Evolutionary conservation across 2,888 invertebrate species (phyloP).

Genomic region (Hipparchia sbordonii): DNA sequence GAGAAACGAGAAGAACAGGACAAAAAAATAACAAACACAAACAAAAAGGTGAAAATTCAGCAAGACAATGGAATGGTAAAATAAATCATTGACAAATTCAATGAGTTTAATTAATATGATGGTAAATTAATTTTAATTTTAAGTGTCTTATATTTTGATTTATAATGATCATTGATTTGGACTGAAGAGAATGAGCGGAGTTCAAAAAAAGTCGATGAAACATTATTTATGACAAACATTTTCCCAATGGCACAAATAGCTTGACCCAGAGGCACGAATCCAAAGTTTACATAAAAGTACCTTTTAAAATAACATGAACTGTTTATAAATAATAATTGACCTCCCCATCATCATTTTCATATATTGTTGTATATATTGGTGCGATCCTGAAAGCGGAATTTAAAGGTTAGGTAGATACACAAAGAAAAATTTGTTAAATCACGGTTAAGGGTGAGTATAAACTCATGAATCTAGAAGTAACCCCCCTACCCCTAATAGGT

Average conservation of each 20-base stretch:
- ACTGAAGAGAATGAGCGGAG: not conserved
- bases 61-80: not conserved
- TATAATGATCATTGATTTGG: not conserved
- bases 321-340: conserved; percentile 40
- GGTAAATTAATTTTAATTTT: too few species aligned
- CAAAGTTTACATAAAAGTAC: conserved; percentile 38
- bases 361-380: conserved; percentile 60
- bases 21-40: not conserved
- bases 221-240: conserved; percentile 16
- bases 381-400: conserved; percentile 58
- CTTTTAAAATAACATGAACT: conserved; percentile 39
- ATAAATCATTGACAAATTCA: not conserved
- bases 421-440: not conserved
- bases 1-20: not conserved
- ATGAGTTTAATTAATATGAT: not conserved
- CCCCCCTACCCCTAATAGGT: too few species aligned
- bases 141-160: not conserved
- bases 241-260: conserved; percentile 33
- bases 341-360: conserved; percentile 67
- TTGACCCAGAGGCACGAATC: conserved; percentile 20
- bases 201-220: conserved; percentile 1
- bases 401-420: conserved; percentile 1
- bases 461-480: too few species aligned
- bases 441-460: too few species aligned
- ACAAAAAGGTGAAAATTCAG: not conserved